Conservation (phyloP, 2,113 vertebrate species). For the Cyanistes caeruleus region DNA sequence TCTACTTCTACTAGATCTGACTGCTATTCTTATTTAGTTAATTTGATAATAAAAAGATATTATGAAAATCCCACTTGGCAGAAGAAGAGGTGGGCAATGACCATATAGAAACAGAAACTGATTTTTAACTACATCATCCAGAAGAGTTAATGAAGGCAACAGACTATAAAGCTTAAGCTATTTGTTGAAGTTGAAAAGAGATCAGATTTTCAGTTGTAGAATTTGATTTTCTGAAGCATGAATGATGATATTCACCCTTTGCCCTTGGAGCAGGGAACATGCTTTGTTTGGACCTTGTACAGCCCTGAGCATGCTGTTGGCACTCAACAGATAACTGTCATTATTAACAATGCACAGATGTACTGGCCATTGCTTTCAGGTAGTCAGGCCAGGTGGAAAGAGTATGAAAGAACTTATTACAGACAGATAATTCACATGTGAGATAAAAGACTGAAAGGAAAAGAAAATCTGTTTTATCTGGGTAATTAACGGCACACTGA, state of each 20-base stretch:
- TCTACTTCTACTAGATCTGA: neutral
- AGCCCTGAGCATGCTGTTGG: neutral
- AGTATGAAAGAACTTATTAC: neutral
- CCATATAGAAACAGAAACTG: neutral
- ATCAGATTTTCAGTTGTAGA: neutral
- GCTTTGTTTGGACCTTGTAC: neutral
- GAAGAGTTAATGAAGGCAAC: neutral
- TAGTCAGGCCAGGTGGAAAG: constrained; percentile 36
- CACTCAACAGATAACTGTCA: neutral
- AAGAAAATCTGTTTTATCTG: neutral
- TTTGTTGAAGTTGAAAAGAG: neutral
- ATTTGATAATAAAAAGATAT: neutral
- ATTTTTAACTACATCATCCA: neutral
- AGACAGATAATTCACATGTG: neutral
- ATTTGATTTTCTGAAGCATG: neutral
- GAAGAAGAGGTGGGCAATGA: neutral
- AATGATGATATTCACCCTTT: neutral
- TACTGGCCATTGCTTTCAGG: constrained; percentile 24
- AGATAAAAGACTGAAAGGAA: neutral
- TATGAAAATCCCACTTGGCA: neutral
- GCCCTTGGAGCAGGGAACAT: neutral
- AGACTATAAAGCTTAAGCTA: neutral
- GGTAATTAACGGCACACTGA: neutral
- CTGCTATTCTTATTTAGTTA: neutral
- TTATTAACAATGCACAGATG: constrained; percentile 39